These are phyloP conservation scores for Tetropium fuscum DNA, from an alignment of 2,888 invertebrate species.

Conservation along the genomic window DNA sequence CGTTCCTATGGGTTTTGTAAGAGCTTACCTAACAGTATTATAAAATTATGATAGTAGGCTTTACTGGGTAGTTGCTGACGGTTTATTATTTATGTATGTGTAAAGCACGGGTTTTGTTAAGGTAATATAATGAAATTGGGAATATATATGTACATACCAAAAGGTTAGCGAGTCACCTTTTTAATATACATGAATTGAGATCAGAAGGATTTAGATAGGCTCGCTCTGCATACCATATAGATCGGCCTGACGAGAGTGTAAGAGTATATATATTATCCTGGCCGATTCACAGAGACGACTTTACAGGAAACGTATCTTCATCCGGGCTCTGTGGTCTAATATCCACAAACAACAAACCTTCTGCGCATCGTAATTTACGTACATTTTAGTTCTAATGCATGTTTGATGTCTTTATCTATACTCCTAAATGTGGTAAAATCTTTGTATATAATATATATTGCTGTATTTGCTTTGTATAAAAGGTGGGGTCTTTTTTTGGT, in stretches of 20 bases:
- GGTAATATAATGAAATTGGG: slow-evolving; percentile 9
- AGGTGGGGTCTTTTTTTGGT: too few species aligned
- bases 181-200: slow-evolving; percentile 14
- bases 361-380: too few species aligned
- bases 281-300: background rate
- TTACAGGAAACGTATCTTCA: slow-evolving; percentile 2
- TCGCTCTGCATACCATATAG: slow-evolving; percentile 6
- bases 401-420: too few species aligned
- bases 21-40: background rate
- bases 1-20: too few species aligned
- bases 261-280: slow-evolving; percentile 5
- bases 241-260: too few species aligned
- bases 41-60: background rate
- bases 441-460: too few species aligned
- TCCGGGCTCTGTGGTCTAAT: slow-evolving; percentile 5
- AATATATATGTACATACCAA: slow-evolving; percentile 2
- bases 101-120: background rate
- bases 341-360: background rate
- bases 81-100: background rate
- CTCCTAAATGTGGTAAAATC: too few species aligned
- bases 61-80: background rate
- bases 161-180: background rate
- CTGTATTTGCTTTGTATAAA: too few species aligned
- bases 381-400: too few species aligned
- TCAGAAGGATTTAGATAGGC: slow-evolving; percentile 11